Evolutionary conservation across 2,113 vertebrate genomes (phyloP).

Genomic region (Capricornis sumatraensis): DNA sequence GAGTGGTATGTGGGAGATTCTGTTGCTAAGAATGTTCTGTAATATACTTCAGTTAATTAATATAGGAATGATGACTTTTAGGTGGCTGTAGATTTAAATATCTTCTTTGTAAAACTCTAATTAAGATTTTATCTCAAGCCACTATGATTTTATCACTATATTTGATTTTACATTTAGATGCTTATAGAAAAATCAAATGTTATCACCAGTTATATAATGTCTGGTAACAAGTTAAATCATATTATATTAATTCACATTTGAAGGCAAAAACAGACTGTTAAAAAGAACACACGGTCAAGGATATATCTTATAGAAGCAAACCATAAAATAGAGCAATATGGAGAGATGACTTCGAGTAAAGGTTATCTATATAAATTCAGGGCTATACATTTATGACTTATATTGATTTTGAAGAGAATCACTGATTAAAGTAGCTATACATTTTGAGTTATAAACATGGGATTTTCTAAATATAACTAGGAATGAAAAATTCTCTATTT

Average conservation of each 20-base stretch:
- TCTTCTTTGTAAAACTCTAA: not conserved
- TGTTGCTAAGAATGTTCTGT: not conserved
- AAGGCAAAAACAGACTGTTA: not conserved
- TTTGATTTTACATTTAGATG: slow-evolving; percentile 50
- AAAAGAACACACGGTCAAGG: not conserved
- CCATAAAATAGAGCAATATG: not conserved
- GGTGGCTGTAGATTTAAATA: slow-evolving; percentile 31
- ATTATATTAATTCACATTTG: not conserved
- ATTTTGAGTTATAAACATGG: not conserved
- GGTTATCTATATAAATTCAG: not conserved
- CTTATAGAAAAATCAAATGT: slow-evolving; percentile 32
- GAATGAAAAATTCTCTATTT: not conserved
- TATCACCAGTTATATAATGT: slow-evolving; percentile 28
- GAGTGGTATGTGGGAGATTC: not conserved
- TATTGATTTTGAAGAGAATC: not conserved
- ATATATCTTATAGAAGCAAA: not conserved
- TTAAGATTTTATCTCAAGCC: slow-evolving; percentile 37
- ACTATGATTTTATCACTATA: slow-evolving; percentile 47
- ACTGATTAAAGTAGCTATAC: not conserved
- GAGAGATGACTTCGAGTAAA: not conserved
- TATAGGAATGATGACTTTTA: slow-evolving; percentile 28
- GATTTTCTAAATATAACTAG: not conserved
- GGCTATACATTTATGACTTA: not conserved
- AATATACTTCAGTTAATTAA: not conserved
- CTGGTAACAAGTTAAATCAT: not conserved